Percentiles rank a stretch among this genome's conserved stretches.
Evolutionary conservation across 2,797 vertebrate genomes (phyloP).

Genomic region (Poeciliopsis gracilis): DNA sequence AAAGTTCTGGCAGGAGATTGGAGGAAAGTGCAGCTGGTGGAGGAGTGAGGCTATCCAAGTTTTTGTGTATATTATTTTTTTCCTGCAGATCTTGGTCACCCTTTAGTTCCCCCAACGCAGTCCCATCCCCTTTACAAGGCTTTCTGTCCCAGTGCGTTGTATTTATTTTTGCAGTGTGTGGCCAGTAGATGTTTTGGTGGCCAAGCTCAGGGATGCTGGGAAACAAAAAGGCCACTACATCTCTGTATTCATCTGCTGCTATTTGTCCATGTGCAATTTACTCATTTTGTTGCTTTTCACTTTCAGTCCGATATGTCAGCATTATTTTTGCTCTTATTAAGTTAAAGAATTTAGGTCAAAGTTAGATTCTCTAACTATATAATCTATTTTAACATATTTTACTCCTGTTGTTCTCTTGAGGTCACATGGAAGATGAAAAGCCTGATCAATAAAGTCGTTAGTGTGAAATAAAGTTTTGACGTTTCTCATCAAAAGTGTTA

Average conservation of each 20-base stretch:
- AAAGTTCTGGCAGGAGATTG: constrained; percentile 69
- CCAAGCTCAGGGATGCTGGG: constrained; percentile 35
- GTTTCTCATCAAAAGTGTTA: not conserved
- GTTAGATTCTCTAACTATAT: not conserved
- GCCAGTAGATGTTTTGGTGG: constrained; percentile 42
- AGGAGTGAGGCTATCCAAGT: constrained; percentile 62
- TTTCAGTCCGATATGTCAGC: constrained; percentile 4
- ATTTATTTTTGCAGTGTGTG: constrained; percentile 47
- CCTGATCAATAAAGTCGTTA: not conserved
- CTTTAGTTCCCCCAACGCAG: constrained; percentile 33
- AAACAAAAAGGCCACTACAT: constrained; percentile 30
- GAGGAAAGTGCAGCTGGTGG: constrained; percentile 75
- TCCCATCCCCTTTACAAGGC: constrained; percentile 34
- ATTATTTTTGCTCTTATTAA: not conserved
- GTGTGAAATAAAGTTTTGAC: not conserved
- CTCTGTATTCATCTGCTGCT: constrained; percentile 34
- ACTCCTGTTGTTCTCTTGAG: not conserved
- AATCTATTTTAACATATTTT: not conserved
- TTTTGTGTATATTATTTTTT: constrained; percentile 22
- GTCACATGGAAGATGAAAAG: not conserved
- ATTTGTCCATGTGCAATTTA: constrained; percentile 40
- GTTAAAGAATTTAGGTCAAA: not conserved
- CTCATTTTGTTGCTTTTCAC: constrained; percentile 32
- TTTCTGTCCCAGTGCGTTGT: constrained; percentile 12
- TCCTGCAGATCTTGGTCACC: constrained; percentile 51